Evolutionary conservation across 2,797 vertebrate genomes (phyloP).

Genomic region (Pangasius sanitwongsei): DNA sequence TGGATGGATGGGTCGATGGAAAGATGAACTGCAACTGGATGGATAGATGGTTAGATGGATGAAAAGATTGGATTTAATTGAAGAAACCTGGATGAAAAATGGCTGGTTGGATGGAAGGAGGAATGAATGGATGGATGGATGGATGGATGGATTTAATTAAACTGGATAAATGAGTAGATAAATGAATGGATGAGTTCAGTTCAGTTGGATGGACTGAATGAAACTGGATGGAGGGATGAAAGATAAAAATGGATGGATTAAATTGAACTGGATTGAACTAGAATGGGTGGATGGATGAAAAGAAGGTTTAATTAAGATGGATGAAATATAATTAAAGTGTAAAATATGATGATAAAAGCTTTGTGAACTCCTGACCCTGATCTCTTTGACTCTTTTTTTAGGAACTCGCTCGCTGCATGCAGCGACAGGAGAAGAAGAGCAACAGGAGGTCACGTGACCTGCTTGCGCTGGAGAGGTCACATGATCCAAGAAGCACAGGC

Average conservation of each 20-base stretch:
- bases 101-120: not conserved
- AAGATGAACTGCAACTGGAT: not conserved
- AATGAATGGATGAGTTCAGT: not conserved
- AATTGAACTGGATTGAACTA: not conserved
- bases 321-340: not conserved
- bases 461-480: slow-evolving; percentile 65
- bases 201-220: not conserved
- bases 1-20: not conserved
- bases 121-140: not conserved
- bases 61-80: not conserved
- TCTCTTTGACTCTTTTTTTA: slow-evolving; percentile 43
- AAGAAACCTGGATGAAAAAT: not conserved
- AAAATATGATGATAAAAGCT: not conserved
- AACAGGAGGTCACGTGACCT: slow-evolving; percentile 69
- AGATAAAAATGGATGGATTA: not conserved
- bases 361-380: not conserved
- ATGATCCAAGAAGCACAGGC: slow-evolving; percentile 62
- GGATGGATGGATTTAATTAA: not conserved
- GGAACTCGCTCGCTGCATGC: slow-evolving; percentile 82
- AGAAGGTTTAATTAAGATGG: not conserved
- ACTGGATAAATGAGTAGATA: slow-evolving; percentile 39
- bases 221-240: not conserved
- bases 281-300: not conserved
- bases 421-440: slow-evolving; percentile 76
- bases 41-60: not conserved